A percentile compares a stretch with the other conserved stretches of the same genome.
phyloP scores from a whole-genome alignment of 2,888 invertebrate genomes.

The Apeira syringaria region DNA sequence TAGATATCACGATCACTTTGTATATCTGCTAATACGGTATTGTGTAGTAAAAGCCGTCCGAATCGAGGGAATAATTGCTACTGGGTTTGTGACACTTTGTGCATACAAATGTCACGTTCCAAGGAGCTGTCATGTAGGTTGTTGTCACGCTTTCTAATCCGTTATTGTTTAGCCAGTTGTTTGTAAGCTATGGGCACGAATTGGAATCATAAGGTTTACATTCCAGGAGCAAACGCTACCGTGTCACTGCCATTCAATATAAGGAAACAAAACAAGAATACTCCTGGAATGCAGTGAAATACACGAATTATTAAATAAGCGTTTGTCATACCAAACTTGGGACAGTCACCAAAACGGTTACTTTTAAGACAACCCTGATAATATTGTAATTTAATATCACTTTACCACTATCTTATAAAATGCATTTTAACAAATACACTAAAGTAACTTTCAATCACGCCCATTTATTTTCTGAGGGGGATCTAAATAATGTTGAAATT shows the following conservation, averaged over 20 bases:
- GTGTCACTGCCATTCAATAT: background rate
- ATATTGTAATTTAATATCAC: background rate
- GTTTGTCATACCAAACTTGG: slow-evolving; percentile 3
- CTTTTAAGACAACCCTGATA: background rate
- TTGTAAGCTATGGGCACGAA: slow-evolving; percentile 9
- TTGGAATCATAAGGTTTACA: slow-evolving; percentile 7
- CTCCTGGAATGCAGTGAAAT: slow-evolving; percentile 2
- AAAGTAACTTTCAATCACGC: too few relatives aligned
- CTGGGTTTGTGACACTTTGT: slow-evolving; percentile 13
- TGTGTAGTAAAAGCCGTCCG: slow-evolving; percentile 1
- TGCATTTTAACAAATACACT: too few relatives aligned
- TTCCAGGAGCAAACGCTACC: slow-evolving; percentile 5
- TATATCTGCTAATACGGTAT: background rate
- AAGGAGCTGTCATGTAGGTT: slow-evolving; percentile 4
- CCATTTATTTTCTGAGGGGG: too few relatives aligned
- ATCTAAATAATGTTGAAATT: too few relatives aligned
- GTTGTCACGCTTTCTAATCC: slow-evolving; percentile 11
- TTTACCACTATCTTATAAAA: background rate
- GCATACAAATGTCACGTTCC: slow-evolving; percentile 14
- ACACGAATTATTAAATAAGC: background rate
- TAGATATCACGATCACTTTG: slow-evolving; percentile 3
- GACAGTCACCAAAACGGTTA: too few relatives aligned
- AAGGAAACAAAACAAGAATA: slow-evolving; percentile 1
- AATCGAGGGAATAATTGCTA: background rate
- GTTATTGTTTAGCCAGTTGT: slow-evolving; percentile 2